Evolutionary conservation across 2,888 invertebrate species (phyloP).

Genomic region (Seira ritae): DNA sequence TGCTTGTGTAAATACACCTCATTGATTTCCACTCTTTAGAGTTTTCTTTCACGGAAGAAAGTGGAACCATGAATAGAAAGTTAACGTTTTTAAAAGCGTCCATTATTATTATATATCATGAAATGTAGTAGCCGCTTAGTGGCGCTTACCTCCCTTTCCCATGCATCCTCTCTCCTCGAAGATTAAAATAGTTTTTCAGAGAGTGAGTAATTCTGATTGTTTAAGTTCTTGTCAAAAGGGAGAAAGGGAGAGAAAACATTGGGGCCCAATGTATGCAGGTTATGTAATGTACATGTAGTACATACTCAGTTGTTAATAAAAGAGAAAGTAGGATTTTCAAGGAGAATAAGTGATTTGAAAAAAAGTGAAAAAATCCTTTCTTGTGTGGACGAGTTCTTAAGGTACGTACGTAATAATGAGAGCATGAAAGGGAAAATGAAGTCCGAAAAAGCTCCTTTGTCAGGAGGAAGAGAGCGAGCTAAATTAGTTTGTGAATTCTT

Average conservation of each 20-base stretch:
- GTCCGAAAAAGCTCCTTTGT: conserved; percentile 7
- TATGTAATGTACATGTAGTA: too few relatives aligned
- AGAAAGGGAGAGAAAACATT: background rate
- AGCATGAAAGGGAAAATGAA: conserved; percentile 15
- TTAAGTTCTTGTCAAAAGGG: conserved; percentile 11
- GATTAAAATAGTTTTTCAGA: background rate
- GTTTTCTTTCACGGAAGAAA: too few relatives aligned
- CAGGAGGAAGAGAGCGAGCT: background rate
- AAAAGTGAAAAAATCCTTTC: background rate
- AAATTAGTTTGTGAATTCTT: conserved; percentile 10
- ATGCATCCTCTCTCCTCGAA: background rate
- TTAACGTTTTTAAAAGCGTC: background rate
- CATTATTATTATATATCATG: background rate
- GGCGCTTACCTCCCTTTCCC: background rate
- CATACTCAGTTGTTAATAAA: too few relatives aligned
- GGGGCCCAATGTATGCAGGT: background rate
- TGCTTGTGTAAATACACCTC: too few relatives aligned
- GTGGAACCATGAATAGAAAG: background rate
- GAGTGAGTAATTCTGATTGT: too few relatives aligned
- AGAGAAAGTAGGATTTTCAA: background rate
- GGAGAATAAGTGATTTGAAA: conserved; percentile 13
- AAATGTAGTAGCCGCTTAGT: too few relatives aligned
- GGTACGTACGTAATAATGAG: conserved; percentile 17
- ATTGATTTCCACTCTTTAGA: too few relatives aligned
- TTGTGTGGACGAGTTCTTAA: background rate